These are phyloP conservation scores for Pseudomyrmex flavicornis DNA, from an alignment of 1,140 invertebrate genomes.

Conservation along the genomic window DNA sequence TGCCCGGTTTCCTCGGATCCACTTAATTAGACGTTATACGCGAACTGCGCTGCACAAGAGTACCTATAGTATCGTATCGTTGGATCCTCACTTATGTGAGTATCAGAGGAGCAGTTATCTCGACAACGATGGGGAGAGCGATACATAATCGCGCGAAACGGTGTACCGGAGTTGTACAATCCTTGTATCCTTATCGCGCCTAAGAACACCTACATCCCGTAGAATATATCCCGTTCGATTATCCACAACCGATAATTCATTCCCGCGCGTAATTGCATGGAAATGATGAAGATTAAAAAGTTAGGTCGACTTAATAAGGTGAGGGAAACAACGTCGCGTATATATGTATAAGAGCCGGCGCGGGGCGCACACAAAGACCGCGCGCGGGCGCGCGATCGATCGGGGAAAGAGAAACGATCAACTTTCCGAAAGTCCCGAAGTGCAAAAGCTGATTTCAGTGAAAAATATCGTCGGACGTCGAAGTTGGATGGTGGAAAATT, in stretches of 20 bases:
- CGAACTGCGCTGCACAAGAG: neutral
- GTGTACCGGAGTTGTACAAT: neutral
- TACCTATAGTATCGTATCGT: conserved; percentile 15
- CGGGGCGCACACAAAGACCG: conserved; percentile 8
- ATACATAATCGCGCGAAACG: conserved; percentile 63
- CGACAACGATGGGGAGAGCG: conserved; percentile 28
- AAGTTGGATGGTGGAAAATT: no score
- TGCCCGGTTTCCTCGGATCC: conserved; percentile 22
- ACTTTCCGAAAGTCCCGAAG: neutral
- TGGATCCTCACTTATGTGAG: conserved; percentile 28
- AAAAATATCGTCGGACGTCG: no score
- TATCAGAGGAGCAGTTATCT: conserved; percentile 43
- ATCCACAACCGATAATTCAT: conserved; percentile 77
- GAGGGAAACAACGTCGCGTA: conserved; percentile 73
- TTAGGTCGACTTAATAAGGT: conserved; percentile 74
- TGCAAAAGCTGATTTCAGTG: conserved; percentile 14
- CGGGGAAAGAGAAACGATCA: conserved; percentile 25
- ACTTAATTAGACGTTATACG: conserved; percentile 41
- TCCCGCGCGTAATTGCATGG: conserved; percentile 78
- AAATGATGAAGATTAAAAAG: conserved; percentile 81
- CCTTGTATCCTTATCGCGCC: conserved; percentile 15
- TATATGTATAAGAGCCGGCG: conserved; percentile 43
- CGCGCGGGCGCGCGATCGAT: conserved; percentile 6
- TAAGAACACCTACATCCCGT: conserved; percentile 17
- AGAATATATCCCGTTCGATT: conserved; percentile 31